A percentile compares a stretch with the other conserved stretches of the same genome.
phyloP scores from a whole-genome alignment of 2,888 invertebrate species.

The Tridacna gigas region DNA sequence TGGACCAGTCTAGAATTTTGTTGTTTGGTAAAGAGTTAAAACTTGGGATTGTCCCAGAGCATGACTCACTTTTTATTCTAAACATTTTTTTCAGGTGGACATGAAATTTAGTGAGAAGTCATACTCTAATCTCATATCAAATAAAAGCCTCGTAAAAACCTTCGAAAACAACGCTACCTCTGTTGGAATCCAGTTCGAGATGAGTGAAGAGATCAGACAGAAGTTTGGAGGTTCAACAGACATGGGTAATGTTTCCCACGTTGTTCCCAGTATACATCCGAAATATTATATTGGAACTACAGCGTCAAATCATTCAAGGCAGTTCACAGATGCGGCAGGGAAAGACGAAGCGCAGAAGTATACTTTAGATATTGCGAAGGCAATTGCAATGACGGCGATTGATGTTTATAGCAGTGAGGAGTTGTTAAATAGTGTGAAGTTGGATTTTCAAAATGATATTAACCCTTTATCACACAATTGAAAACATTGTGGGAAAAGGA shows the following conservation, averaged over 20 bases:
- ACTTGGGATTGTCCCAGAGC: too few species aligned
- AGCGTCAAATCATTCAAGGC: constrained; percentile 73
- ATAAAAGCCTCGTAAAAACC: constrained; percentile 73
- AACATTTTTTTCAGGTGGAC: constrained; percentile 66
- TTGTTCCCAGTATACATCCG: constrained; percentile 82
- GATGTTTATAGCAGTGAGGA: constrained; percentile 64
- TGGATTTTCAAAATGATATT: constrained; percentile 64
- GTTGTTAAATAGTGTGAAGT: constrained; percentile 56
- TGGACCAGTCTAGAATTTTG: too few species aligned
- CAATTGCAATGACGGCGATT: constrained; percentile 72
- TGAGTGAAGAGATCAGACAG: constrained; percentile 59
- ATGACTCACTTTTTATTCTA: too few species aligned
- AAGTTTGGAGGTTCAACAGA: constrained; percentile 82
- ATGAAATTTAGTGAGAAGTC: constrained; percentile 69
- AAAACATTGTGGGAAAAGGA: background rate
- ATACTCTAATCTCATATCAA: constrained; percentile 79
- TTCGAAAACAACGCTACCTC: constrained; percentile 76
- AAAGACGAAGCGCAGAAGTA: constrained; percentile 67
- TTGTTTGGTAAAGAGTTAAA: too few species aligned
- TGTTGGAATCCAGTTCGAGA: constrained; percentile 73
- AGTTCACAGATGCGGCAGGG: constrained; percentile 71
- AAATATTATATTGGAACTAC: constrained; percentile 77
- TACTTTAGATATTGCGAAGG: constrained; percentile 69
- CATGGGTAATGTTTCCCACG: constrained; percentile 83
- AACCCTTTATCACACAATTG: background rate